phyloP scores from a whole-genome alignment of 2,797 vertebrate species.

The Melanogrammus aeglefinus region DNA sequence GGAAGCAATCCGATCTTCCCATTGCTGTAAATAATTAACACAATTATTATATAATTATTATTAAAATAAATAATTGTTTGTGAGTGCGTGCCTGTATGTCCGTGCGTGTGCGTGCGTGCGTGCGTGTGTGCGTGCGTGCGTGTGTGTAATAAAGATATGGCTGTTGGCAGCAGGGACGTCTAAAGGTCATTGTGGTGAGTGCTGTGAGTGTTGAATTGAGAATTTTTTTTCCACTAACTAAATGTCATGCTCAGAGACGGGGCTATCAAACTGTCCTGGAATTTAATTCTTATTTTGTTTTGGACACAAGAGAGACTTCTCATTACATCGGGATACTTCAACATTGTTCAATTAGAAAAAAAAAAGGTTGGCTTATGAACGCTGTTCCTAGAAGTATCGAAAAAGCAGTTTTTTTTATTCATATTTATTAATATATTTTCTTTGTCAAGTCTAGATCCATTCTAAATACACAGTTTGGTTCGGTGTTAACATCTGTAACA shows the following conservation, averaged over 20 bases:
- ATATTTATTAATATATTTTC: too few relatives aligned
- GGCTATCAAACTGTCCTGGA: neutral
- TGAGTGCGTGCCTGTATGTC: neutral
- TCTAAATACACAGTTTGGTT: neutral
- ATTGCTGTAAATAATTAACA: too few relatives aligned
- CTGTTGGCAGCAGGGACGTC: neutral
- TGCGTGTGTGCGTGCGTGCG: neutral
- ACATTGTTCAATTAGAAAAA: too few relatives aligned
- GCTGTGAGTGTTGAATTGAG: constrained; percentile 2
- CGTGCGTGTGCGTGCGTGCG: neutral
- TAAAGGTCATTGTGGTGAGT: neutral
- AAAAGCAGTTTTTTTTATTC: too few relatives aligned
- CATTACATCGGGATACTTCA: neutral
- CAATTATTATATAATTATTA: too few relatives aligned
- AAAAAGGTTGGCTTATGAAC: too few relatives aligned
- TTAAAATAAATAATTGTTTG: too few relatives aligned
- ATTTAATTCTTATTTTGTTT: neutral
- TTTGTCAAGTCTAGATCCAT: too few relatives aligned
- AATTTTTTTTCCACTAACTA: constrained; percentile 1
- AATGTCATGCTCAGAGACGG: neutral
- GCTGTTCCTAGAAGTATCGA: too few relatives aligned
- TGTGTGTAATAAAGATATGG: neutral
- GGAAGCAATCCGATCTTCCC: too few relatives aligned
- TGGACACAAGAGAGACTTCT: neutral
- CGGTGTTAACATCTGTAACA: neutral